A percentile compares a stretch with the other conserved stretches of the same genome.
Conservation (phyloP, 2,888 invertebrate species). For the Clostera curtula region DNA sequence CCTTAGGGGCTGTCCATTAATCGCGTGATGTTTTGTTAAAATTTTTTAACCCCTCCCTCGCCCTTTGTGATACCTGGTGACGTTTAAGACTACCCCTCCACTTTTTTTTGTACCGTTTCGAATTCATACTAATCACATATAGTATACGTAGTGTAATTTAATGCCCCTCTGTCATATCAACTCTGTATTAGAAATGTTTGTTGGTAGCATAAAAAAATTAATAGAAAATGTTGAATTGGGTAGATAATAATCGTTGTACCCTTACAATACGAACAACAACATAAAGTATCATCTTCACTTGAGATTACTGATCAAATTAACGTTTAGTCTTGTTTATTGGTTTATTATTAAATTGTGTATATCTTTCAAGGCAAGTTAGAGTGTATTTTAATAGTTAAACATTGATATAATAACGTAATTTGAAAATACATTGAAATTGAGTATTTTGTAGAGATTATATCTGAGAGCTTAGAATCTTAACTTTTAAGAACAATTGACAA, state of each 20-base stretch:
- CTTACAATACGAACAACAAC: slow-evolving; percentile 1
- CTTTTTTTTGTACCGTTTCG: no score
- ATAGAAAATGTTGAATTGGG: slow-evolving; percentile 1
- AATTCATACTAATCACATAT: no score
- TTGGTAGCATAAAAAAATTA: slow-evolving; percentile 1
- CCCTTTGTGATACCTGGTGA: no score
- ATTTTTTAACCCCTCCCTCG: no score
- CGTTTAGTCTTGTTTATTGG: not conserved
- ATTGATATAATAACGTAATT: not conserved
- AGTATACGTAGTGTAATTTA: no score
- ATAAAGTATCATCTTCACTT: slow-evolving; percentile 1
- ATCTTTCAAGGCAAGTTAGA: not conserved
- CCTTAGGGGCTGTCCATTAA: no score
- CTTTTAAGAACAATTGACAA: slow-evolving; percentile 1
- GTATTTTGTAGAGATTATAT: slow-evolving; percentile 1
- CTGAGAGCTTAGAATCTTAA: not conserved
- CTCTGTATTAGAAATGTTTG: slow-evolving; percentile 1
- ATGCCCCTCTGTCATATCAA: no score
- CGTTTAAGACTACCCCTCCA: no score
- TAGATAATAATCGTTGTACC: slow-evolving; percentile 1
- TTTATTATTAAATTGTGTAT: no score
- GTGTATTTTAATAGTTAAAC: not conserved
- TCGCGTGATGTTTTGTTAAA: no score
- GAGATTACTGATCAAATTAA: slow-evolving; percentile 1
- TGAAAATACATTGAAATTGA: not conserved